Base-by-base conservation (phyloP, 1,140 invertebrate genomes). In the Sitobion miscanthi region DNA sequence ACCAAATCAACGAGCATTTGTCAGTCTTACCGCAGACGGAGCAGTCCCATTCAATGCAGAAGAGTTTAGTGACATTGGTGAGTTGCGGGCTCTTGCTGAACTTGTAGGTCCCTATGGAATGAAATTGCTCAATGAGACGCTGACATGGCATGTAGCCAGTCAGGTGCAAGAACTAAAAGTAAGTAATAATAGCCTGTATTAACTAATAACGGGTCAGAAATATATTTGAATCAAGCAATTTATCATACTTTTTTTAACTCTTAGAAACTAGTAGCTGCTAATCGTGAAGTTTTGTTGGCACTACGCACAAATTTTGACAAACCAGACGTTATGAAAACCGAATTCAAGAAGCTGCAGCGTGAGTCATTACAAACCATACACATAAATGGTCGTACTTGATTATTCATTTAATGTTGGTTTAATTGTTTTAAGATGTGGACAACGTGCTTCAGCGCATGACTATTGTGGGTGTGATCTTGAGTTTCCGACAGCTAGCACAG, bases 91-190 rank as follows among this genome's bases (percentile, higher is more conserved):
- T 23, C 95, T 99, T 52, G 98, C 98, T n/a, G 99, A 99, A 96
- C 96, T 99, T 9, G 99, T 99, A 94, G 99, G 99, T 0, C 99
- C 99, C 0, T 99, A 99, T 95, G 99, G 99, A 3, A 99, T 99
- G 97, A 99, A 99, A 95, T 97, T 98, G 95, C 95, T 99, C 7
- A 99, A 98, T 95, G 99, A 99, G 96, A 98, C 98, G 45, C 95
- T 99, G 8, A 99, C 99, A 98, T 99, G 98, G 98, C 99, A 99
- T 94, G 99, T 99, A 94, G 97, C 99, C 6, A 98, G 98, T 95
- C 99, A 99, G 96, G 98, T 99, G 20, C 97, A 98, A 94, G 99
- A 99, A 95, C 95, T 99, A 9, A 99, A 99, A 95, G 95, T 95
- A 91, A 93, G 54, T 89, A 17, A 14, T 77, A 6, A 25, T 30